These are phyloP conservation scores for Todiramphus saurophagus DNA, from an alignment of 2,113 vertebrate species.

Conservation along the genomic window DNA sequence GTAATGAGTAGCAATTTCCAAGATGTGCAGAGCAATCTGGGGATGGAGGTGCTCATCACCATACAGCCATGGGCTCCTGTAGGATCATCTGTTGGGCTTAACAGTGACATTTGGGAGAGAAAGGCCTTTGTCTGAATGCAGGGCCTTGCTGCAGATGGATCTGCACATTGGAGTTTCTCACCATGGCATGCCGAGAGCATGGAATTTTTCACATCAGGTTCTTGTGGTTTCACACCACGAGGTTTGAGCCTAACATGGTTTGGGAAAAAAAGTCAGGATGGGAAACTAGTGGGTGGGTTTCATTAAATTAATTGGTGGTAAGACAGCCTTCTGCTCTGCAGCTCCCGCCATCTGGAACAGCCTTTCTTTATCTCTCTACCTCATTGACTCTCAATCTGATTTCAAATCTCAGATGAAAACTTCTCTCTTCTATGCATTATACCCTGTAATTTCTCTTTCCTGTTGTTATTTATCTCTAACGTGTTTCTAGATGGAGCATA, in stretches of 20 bases:
- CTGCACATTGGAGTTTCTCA: background rate
- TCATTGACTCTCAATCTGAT: slow-evolving; percentile 65
- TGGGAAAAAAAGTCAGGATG: background rate
- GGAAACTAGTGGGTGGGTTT: slow-evolving; percentile 60
- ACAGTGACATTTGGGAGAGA: background rate
- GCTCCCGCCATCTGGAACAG: slow-evolving; percentile 38
- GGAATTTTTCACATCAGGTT: background rate
- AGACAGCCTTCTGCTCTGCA: slow-evolving; percentile 59
- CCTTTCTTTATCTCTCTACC: slow-evolving; percentile 59
- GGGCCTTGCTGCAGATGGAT: background rate
- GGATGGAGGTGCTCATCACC: background rate
- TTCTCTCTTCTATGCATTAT: slow-evolving; percentile 39
- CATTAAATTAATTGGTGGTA: slow-evolving; percentile 52
- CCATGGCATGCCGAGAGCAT: background rate
- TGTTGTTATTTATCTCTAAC: slow-evolving; percentile 4
- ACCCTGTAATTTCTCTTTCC: slow-evolving; percentile 8
- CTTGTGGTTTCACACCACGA: slow-evolving; percentile 46
- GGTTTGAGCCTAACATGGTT: background rate
- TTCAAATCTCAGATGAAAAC: slow-evolving; percentile 60
- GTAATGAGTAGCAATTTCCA: background rate
- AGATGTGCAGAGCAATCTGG: fast-evolving
- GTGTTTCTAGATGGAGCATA: background rate
- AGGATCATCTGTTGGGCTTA: background rate
- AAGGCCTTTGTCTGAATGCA: background rate
- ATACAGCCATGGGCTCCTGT: fast-evolving